phyloP scores from a whole-genome alignment of 2,888 invertebrate genomes.

The Orthosia cruda region DNA sequence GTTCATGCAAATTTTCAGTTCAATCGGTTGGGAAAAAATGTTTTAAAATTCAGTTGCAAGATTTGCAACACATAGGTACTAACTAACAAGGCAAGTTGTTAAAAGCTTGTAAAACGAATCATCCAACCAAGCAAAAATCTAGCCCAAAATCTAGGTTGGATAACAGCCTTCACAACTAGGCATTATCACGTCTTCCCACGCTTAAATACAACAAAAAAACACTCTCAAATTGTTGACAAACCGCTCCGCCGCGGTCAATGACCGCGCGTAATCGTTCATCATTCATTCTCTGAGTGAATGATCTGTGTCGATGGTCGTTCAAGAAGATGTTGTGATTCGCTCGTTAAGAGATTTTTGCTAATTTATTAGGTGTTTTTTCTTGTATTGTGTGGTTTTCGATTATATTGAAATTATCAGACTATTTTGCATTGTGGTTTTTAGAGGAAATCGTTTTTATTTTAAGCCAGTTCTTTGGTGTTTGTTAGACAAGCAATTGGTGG shows the following conservation, averaged over 20 bases:
- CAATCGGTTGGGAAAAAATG: too few species aligned
- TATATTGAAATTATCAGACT: background rate
- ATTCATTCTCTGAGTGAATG: conserved; percentile 65
- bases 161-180: conserved; percentile 30
- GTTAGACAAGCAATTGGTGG: background rate
- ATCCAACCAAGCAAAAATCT: background rate
- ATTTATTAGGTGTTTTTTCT: conserved; percentile 2
- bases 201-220: conserved; percentile 55
- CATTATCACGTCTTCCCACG: conserved; percentile 66
- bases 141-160: conserved; percentile 48
- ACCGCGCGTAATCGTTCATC: conserved; percentile 70
- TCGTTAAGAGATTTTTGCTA: conserved; percentile 28
- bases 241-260: conserved; percentile 59
- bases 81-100: too few species aligned
- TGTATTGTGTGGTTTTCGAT: conserved; percentile 1
- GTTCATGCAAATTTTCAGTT: too few species aligned
- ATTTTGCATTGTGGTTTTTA: conserved; percentile 1
- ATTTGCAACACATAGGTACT: too few species aligned
- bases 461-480: background rate
- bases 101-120: background rate
- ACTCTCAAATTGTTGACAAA: conserved; percentile 70
- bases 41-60: too few species aligned
- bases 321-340: conserved; percentile 27
- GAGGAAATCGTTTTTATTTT: background rate
- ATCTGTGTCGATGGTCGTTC: conserved; percentile 52